Evolutionary conservation across 1,140 invertebrate genomes (phyloP).

Genomic region (Macrostomum lignano): DNA sequence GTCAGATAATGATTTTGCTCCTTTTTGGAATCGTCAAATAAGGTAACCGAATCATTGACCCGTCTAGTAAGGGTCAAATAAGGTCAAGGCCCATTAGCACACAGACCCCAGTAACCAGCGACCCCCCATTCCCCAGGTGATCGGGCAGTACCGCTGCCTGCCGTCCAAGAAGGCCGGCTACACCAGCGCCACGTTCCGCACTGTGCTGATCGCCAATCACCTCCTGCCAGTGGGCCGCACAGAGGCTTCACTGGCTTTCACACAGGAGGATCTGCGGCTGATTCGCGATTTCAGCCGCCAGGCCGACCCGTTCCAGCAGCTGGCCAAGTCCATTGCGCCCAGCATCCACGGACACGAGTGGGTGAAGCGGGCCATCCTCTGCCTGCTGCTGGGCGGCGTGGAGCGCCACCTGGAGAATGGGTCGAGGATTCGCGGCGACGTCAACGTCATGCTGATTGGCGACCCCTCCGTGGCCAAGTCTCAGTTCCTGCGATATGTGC

Average conservation of each 20-base stretch:
- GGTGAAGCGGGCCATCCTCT: constrained; percentile 83
- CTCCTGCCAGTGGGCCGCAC: constrained; percentile 51
- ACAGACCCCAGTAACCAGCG: too few relatives aligned
- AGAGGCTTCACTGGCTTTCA: too few relatives aligned
- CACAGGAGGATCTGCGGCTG: too few relatives aligned
- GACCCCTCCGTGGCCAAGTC: constrained; percentile 97
- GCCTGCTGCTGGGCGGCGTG: constrained; percentile 66
- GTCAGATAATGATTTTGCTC: too few relatives aligned
- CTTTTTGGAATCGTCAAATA: too few relatives aligned
- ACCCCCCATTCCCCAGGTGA: too few relatives aligned
- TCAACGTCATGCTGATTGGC: constrained; percentile 81
- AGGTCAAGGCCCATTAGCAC: too few relatives aligned
- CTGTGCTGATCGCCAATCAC: constrained; percentile 71
- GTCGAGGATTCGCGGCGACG: constrained; percentile 79
- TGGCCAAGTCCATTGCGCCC: constrained; percentile 70
- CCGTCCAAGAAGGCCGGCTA: constrained; percentile 71
- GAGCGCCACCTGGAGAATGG: constrained; percentile 86
- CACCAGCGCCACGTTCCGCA: constrained; percentile 70
- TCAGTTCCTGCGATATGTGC: constrained; percentile 42
- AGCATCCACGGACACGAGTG: constrained; percentile 89
- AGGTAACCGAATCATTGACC: too few relatives aligned
- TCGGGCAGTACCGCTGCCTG: constrained; percentile 70
- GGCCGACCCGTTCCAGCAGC: constrained; percentile 67
- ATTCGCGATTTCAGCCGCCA: too few relatives aligned
- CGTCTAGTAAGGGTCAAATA: too few relatives aligned